A percentile compares a stretch with the other conserved stretches of the same genome.
These are phyloP conservation scores for Apis mellifera DNA, from an alignment of 1,140 invertebrate genomes.

Conservation along the genomic window DNA sequence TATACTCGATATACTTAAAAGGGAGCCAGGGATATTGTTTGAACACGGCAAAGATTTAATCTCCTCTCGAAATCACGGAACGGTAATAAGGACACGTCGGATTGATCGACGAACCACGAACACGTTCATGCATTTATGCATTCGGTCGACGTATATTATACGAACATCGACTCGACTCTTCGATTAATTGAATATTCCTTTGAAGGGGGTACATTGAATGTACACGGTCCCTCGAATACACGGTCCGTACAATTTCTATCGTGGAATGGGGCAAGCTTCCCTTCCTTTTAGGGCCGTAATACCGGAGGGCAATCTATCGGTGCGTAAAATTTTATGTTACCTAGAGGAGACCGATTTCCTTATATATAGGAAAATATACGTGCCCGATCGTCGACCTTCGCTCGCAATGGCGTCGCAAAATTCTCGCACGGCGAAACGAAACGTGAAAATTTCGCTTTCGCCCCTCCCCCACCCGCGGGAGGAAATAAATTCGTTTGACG, in stretches of 20 bases:
- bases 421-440: conserved; percentile 35
- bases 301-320: conserved; percentile 34
- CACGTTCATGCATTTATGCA: conserved; percentile 38
- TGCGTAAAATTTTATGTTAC: conserved; percentile 59
- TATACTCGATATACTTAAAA: background rate
- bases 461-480: too few species aligned
- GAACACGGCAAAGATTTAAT: background rate
- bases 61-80: background rate
- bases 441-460: conserved; percentile 45
- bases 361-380: background rate
- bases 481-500: background rate
- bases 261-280: background rate
- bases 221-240: background rate
- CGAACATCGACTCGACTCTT: background rate
- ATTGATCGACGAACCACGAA: conserved; percentile 13
- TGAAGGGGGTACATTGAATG: background rate
- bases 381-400: conserved; percentile 15
- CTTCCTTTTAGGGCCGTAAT: conserved; percentile 24
- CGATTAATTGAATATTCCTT: conserved; percentile 40
- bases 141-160: conserved; percentile 1
- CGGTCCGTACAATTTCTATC: conserved; percentile 25
- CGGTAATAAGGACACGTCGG: background rate
- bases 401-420: conserved; percentile 39
- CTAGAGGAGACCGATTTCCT: conserved; percentile 46
- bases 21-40: too few species aligned